Percentiles rank a stretch among this genome's conserved stretches.
These are phyloP conservation scores for Hylomyscus alleni DNA, from an alignment of 2,797 vertebrate genomes.

Conservation along the genomic window DNA sequence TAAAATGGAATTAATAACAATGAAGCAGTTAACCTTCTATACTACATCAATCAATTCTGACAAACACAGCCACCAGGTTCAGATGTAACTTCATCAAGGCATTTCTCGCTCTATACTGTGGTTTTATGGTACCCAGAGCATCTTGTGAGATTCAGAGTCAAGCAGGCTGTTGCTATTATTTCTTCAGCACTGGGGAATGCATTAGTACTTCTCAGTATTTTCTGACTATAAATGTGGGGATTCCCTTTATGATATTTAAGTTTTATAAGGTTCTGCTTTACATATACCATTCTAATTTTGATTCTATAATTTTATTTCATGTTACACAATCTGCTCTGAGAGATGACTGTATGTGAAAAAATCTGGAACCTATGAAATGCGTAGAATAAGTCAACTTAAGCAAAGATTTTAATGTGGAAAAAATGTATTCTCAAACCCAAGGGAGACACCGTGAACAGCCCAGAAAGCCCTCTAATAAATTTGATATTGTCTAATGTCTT, in stretches of 20 bases:
- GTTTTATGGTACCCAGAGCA: background rate
- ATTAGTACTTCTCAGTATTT: background rate
- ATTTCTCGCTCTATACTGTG: background rate
- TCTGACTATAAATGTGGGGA: background rate
- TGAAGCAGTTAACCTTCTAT: slow-evolving; percentile 8
- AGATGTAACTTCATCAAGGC: background rate
- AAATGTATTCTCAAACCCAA: background rate
- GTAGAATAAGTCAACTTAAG: background rate
- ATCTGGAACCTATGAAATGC: background rate
- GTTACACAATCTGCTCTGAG: background rate
- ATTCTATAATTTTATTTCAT: background rate
- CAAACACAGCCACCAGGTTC: background rate
- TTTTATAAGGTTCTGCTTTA: background rate
- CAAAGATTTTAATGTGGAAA: background rate
- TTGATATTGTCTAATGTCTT: background rate
- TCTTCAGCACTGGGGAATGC: background rate
- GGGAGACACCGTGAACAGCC: background rate
- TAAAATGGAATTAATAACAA: slow-evolving; percentile 44
- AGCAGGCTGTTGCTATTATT: background rate
- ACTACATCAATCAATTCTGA: background rate
- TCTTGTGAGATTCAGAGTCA: background rate
- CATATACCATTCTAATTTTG: background rate
- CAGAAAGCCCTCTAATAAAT: rapidly evolving
- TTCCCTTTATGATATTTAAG: background rate
- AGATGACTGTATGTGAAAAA: background rate